phyloP scores from a whole-genome alignment of 2,113 vertebrate species.

The Patagioenas fasciata region DNA sequence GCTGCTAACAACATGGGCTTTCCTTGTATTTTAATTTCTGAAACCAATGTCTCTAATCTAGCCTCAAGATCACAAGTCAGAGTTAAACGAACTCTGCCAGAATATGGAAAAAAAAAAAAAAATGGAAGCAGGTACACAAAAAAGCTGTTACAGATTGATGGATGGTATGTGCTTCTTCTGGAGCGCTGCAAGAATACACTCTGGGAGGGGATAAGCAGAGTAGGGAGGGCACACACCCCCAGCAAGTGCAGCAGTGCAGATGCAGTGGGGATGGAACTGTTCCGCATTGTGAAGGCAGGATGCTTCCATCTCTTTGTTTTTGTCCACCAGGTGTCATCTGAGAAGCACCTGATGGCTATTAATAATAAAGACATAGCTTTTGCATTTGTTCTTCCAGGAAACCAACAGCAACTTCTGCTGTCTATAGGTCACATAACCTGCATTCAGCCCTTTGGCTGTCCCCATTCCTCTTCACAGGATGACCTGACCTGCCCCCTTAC shows the following conservation, averaged over 20 bases:
- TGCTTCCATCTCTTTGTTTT: neutral
- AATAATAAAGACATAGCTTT: neutral
- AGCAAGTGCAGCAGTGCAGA: neutral
- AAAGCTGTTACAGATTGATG: neutral
- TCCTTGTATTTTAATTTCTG: neutral
- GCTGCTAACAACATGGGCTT: neutral
- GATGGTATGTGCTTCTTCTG: neutral
- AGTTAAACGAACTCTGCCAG: neutral
- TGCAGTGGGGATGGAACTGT: neutral
- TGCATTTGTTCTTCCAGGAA: neutral
- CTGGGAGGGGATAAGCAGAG: fast-evolving
- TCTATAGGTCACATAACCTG: neutral
- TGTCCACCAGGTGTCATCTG: constrained; percentile 58
- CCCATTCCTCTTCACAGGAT: neutral
- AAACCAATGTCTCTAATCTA: neutral
- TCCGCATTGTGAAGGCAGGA: neutral
- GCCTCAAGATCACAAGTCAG: neutral
- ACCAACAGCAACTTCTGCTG: neutral
- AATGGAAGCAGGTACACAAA: neutral
- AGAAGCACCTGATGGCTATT: neutral
- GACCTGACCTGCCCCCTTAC: neutral
- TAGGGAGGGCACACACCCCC: neutral
- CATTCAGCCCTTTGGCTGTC: neutral
- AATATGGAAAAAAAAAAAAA: neutral
- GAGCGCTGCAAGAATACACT: neutral